phyloP scores from a whole-genome alignment of 2,888 invertebrate species.

The Drosophila maculinotata region DNA sequence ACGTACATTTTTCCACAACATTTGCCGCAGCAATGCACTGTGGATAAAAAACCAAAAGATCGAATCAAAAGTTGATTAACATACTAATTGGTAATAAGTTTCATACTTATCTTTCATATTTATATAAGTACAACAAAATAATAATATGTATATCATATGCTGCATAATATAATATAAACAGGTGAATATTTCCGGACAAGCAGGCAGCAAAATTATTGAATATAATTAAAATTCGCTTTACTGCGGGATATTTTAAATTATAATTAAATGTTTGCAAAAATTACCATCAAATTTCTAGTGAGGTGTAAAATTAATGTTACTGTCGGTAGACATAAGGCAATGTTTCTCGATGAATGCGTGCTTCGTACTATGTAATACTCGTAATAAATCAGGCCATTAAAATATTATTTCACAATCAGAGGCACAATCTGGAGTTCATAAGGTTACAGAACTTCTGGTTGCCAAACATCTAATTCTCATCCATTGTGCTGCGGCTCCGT shows the following conservation, averaged over 20 bases:
- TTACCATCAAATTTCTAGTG: conserved; percentile 9
- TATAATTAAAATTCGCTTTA: neutral
- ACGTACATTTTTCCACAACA: conserved; percentile 56
- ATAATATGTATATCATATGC: too few species aligned
- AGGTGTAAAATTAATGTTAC: conserved; percentile 13
- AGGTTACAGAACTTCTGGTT: conserved; percentile 62
- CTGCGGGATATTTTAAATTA: neutral
- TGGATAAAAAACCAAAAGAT: conserved; percentile 27
- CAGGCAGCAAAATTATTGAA: too few species aligned
- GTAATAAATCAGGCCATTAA: conserved; percentile 43
- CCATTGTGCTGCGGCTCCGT: conserved; percentile 56
- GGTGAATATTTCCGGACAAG: neutral
- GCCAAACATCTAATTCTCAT: conserved; percentile 54
- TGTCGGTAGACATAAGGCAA: conserved; percentile 16
- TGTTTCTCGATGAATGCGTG: conserved; percentile 28
- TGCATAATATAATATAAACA: neutral
- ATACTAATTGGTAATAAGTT: conserved; percentile 2
- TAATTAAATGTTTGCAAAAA: conserved; percentile 5
- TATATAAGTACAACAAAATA: too few species aligned
- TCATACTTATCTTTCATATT: neutral
- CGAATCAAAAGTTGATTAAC: neutral
- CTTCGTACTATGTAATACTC: neutral
- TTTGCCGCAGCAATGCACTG: conserved; percentile 41
- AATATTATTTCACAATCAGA: conserved; percentile 52
- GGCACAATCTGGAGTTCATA: conserved; percentile 60